phyloP scores from a whole-genome alignment of 2,113 vertebrate species.

The Etheostoma cragini region DNA sequence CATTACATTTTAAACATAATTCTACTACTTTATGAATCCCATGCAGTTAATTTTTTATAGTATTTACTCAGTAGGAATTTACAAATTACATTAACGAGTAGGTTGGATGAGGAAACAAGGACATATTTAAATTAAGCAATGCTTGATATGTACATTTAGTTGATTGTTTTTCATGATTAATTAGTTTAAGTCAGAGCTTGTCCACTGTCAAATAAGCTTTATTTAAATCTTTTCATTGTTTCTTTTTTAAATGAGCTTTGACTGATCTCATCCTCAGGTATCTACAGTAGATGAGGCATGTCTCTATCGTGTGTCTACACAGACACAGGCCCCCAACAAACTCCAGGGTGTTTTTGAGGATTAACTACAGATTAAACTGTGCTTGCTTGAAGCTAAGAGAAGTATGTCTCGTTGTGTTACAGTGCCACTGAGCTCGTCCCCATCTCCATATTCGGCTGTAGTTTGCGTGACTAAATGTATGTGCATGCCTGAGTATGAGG shows the following conservation, averaged over 20 bases:
- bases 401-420: conserved; percentile 15
- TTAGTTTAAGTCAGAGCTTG: conserved; percentile 3
- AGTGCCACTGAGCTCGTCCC: neutral
- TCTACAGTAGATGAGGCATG: neutral
- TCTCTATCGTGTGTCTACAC: conserved; percentile 31
- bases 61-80: neutral
- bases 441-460: conserved; percentile 10
- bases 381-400: conserved; percentile 42
- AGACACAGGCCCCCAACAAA: conserved; percentile 17
- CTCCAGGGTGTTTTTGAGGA: conserved; percentile 47
- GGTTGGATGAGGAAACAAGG: neutral
- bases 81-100: neutral
- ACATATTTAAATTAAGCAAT: conserved; percentile 13
- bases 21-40: neutral
- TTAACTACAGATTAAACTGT: conserved; percentile 44
- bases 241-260: conserved; percentile 15
- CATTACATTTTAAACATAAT: neutral
- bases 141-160: conserved; percentile 23
- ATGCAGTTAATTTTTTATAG: neutral
- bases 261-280: conserved; percentile 31
- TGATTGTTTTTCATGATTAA: conserved; percentile 21
- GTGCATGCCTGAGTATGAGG: conserved; percentile 30
- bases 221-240: conserved; percentile 25
- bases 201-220: neutral
- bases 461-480: conserved; percentile 27